A percentile compares a stretch with the other conserved stretches of the same genome.
Evolutionary conservation across 2,888 invertebrate species (phyloP).

Genomic region (Eudasyphora cyanicolor): DNA sequence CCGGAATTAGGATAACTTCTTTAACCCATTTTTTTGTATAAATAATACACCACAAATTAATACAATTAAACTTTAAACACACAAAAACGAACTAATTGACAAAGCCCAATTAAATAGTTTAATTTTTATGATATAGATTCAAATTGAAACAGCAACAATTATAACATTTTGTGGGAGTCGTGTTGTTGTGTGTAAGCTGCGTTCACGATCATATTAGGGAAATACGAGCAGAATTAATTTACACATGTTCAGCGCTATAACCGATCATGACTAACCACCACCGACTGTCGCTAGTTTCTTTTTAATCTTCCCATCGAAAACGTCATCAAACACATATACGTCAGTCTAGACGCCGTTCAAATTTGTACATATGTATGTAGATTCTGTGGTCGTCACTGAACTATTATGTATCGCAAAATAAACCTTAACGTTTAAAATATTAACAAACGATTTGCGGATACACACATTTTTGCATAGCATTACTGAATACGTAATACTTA

Average conservation of each 20-base stretch:
- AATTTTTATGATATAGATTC: background rate
- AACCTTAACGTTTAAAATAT: background rate
- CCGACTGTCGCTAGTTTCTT: background rate
- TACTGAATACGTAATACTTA: background rate
- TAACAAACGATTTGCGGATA: background rate
- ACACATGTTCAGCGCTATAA: background rate
- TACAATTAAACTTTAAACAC: too few relatives aligned
- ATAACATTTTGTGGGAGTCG: background rate
- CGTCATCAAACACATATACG: background rate
- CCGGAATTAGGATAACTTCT: too few relatives aligned
- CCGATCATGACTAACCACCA: conserved; percentile 4
- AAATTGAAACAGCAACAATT: background rate
- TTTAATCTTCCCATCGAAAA: background rate
- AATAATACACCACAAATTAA: background rate
- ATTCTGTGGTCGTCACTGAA: background rate
- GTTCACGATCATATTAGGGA: background rate
- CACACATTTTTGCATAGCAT: background rate
- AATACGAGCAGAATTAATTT: conserved; percentile 7
- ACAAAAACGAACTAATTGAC: too few relatives aligned
- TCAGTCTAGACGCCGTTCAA: too few relatives aligned
- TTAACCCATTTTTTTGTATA: too few relatives aligned
- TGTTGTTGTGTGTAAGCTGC: background rate
- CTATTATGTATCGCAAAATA: background rate
- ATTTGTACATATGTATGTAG: background rate
- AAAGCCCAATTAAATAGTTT: conserved; percentile 1